A percentile compares a stretch with the other conserved stretches of the same genome.
Evolutionary conservation across 2,888 invertebrate genomes (phyloP).

Genomic region (Drosophila mayaguana): DNA sequence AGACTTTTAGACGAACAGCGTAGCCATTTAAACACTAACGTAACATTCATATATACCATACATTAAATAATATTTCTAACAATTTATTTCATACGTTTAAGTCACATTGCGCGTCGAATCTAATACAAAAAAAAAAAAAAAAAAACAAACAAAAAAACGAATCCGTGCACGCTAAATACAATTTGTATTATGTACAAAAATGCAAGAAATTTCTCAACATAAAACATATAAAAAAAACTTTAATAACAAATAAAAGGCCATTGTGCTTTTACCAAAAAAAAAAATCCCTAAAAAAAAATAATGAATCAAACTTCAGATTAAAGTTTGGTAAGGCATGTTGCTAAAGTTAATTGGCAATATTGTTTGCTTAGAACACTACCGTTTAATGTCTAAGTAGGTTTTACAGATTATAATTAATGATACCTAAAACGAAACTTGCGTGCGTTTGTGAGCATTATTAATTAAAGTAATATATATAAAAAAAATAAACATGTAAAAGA

Average conservation of each 20-base stretch:
- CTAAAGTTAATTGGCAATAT: slow-evolving; percentile 54
- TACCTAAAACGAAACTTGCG: slow-evolving; percentile 54
- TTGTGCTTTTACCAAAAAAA: slow-evolving; percentile 42
- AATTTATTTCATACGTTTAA: slow-evolving; percentile 65
- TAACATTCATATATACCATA: slow-evolving; percentile 65
- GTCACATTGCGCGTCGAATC: slow-evolving; percentile 61
- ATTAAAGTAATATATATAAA: slow-evolving; percentile 50
- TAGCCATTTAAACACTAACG: slow-evolving; percentile 68
- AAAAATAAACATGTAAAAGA: slow-evolving; percentile 62
- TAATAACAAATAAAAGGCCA: slow-evolving; percentile 30
- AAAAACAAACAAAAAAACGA: slow-evolving; percentile 13
- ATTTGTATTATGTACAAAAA: slow-evolving; percentile 76
- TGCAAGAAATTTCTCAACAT: slow-evolving; percentile 31
- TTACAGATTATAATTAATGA: slow-evolving; percentile 73
- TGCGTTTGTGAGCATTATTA: slow-evolving; percentile 59
- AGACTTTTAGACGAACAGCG: slow-evolving; percentile 41
- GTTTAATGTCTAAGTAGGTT: slow-evolving; percentile 76
- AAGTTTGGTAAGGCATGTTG: slow-evolving; percentile 55
- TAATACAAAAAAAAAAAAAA: slow-evolving; percentile 35
- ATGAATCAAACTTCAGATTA: slow-evolving; percentile 28
- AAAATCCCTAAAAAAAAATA: slow-evolving; percentile 29
- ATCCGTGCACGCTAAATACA: slow-evolving; percentile 59
- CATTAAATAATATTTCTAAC: slow-evolving; percentile 64
- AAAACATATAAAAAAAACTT: slow-evolving; percentile 28
- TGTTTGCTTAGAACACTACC: slow-evolving; percentile 62